Percentiles rank a stretch among this genome's conserved stretches.
phyloP scores from a whole-genome alignment of 2,113 vertebrate species.

The Todiramphus chloris region DNA sequence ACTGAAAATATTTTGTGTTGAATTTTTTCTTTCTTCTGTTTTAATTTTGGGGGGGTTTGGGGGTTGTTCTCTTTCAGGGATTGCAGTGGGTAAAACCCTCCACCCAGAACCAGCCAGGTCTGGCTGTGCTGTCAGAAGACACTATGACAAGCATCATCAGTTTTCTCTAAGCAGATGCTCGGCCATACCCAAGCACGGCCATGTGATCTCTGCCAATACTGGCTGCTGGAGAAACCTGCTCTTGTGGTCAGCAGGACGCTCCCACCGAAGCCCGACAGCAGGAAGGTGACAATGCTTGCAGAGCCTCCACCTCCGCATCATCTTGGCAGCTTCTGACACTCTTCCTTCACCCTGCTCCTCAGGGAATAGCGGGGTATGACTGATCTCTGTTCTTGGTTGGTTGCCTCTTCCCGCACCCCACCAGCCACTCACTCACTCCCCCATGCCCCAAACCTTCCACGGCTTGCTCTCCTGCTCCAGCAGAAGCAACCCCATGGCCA shows the following conservation, averaged over 20 bases:
- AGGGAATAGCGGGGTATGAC: rapidly evolving
- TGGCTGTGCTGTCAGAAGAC: neutral
- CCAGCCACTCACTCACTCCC: rapidly evolving
- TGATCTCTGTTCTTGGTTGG: rapidly evolving
- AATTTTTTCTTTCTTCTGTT: neutral
- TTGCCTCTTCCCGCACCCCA: neutral
- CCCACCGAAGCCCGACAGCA: rapidly evolving
- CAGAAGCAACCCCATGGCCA: neutral
- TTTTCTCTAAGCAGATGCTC: neutral
- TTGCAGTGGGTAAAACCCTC: neutral
- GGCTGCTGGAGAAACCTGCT: neutral
- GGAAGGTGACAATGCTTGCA: neutral
- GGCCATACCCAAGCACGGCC: rapidly evolving
- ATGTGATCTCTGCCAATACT: rapidly evolving
- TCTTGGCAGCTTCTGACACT: neutral
- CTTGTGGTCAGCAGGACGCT: neutral
- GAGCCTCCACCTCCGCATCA: neutral
- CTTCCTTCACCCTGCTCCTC: rapidly evolving
- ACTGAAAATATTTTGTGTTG: neutral
- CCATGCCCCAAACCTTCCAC: neutral
- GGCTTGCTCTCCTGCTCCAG: neutral
- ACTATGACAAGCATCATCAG: neutral
- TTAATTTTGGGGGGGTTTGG: neutral
- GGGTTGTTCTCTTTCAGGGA: neutral
- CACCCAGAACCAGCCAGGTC: neutral